These are phyloP conservation scores for Mimas tiliae DNA, from an alignment of 2,888 invertebrate species.

Conservation along the genomic window DNA sequence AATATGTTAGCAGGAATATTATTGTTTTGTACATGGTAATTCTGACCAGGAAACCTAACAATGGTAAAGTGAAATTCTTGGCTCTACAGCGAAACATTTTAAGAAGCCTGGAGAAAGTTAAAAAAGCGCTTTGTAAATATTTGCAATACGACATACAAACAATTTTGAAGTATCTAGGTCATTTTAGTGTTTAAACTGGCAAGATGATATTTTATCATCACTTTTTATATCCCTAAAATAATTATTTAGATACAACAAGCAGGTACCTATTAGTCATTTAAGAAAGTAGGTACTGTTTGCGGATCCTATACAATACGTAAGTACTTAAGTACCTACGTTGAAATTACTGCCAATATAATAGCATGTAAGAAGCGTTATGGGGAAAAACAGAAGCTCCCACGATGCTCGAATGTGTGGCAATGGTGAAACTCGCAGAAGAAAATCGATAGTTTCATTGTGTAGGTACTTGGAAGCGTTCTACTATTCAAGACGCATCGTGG, in stretches of 20 bases:
- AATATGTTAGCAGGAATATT: neutral
- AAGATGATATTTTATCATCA: no score
- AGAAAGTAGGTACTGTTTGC: slow-evolving; percentile 1
- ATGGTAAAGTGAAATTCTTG: slow-evolving; percentile 2
- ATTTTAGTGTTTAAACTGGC: no score
- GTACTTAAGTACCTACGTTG: no score
- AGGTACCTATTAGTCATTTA: neutral
- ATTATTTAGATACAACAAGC: neutral
- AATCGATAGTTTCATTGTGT: slow-evolving; percentile 52
- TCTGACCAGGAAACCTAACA: neutral
- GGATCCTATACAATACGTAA: slow-evolving; percentile 2
- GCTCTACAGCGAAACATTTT: neutral
- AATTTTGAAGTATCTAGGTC: neutral
- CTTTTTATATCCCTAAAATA: no score
- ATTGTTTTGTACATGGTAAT: neutral
- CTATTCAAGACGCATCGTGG: slow-evolving; percentile 4
- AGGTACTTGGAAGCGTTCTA: slow-evolving; percentile 39
- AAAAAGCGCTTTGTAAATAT: neutral
- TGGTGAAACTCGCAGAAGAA: slow-evolving; percentile 58
- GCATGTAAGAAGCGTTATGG: slow-evolving; percentile 30
- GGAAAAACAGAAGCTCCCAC: slow-evolving; percentile 54
- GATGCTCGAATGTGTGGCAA: slow-evolving; percentile 46
- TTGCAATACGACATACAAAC: no score
- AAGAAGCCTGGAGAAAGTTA: neutral
- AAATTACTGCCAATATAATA: slow-evolving; percentile 28